phyloP scores from a whole-genome alignment of 92 coral and sea anemone genomes.

The Pocillopora meandrina region DNA sequence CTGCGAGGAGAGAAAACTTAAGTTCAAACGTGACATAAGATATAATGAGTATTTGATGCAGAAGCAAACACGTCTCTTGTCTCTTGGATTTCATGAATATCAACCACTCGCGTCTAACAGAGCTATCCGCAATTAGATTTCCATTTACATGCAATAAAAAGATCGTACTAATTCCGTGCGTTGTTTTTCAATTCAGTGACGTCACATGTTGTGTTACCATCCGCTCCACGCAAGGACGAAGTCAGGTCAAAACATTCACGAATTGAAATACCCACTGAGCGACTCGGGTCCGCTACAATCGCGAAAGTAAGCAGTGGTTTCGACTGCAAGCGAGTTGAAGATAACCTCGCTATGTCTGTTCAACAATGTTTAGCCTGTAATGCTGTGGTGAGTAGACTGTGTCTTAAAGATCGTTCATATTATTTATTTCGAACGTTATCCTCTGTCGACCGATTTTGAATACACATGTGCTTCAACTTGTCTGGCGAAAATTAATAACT shows the following conservation, averaged over 20 bases:
- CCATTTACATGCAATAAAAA: constrained; percentile 22
- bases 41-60: background rate
- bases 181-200: constrained; percentile 41
- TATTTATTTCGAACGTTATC: constrained; percentile 9
- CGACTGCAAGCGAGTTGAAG: constrained; percentile 15
- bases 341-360: constrained; percentile 19
- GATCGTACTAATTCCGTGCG: constrained; percentile 27
- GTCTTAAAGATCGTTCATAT: constrained; percentile 12
- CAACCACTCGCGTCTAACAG: background rate
- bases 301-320: background rate
- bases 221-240: constrained; percentile 22
- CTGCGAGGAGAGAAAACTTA: background rate
- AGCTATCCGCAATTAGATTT: constrained; percentile 24
- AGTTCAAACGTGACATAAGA: background rate
- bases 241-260: constrained; percentile 40
- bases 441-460: constrained; percentile 29
- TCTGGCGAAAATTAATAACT: constrained; percentile 35
- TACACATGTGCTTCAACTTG: constrained; percentile 42
- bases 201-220: constrained; percentile 50
- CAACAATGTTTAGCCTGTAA: constrained; percentile 53
- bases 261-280: constrained; percentile 15
- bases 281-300: constrained; percentile 1
- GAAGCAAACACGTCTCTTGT: background rate
- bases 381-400: constrained; percentile 39
- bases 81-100: background rate